Conservation (phyloP, 2,797 vertebrate species). For the Iguana delicatissima region DNA sequence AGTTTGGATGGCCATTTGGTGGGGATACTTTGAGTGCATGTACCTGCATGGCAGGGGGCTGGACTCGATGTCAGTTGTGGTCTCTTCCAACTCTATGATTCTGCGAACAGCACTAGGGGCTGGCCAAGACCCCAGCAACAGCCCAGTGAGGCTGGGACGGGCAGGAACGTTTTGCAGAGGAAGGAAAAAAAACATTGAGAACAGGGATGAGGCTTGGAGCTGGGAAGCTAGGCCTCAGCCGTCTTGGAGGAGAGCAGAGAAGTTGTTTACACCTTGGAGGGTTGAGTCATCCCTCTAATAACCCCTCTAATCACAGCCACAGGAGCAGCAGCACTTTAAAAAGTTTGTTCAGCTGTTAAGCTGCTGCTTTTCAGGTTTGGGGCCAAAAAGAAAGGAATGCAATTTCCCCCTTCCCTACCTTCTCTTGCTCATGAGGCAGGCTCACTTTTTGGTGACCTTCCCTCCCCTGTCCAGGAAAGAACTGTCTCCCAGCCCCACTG, state of each 20-base stretch:
- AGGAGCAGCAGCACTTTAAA: not conserved
- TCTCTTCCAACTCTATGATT: too few relatives aligned
- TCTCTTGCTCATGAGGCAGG: too few relatives aligned
- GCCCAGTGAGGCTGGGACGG: not conserved
- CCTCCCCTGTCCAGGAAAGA: not conserved
- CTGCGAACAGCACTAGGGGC: not conserved
- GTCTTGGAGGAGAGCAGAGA: not conserved
- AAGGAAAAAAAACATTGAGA: not conserved
- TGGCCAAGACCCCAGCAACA: not conserved
- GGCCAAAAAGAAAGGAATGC: too few relatives aligned
- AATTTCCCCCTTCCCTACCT: too few relatives aligned
- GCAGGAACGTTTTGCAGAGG: not conserved
- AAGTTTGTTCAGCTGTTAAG: not conserved
- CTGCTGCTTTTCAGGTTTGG: not conserved
- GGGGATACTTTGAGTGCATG: too few relatives aligned
- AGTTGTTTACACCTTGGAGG: not conserved
- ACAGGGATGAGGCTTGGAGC: not conserved
- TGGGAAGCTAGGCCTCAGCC: too few relatives aligned
- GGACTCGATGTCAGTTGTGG: too few relatives aligned
- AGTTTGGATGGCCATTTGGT: too few relatives aligned
- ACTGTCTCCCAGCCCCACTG: not conserved
- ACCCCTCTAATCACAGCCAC: not conserved
- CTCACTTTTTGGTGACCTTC: not conserved
- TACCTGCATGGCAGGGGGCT: too few relatives aligned
- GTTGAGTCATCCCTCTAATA: not conserved